Conservation (phyloP, 2,888 invertebrate genomes). For the Epicampocera succincta region DNA sequence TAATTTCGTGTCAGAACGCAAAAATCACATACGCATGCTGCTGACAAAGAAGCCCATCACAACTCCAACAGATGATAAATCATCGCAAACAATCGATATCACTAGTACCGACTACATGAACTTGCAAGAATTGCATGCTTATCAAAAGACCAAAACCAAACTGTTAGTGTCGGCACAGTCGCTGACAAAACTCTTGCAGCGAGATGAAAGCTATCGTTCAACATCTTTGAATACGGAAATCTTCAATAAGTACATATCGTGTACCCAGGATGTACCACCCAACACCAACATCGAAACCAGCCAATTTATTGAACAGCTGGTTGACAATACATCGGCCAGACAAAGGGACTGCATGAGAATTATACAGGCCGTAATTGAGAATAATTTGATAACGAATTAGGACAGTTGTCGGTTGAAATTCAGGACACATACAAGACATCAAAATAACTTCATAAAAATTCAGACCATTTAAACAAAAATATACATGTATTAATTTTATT, state of each 20-base stretch:
- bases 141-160: constrained; percentile 78
- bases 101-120: constrained; percentile 77
- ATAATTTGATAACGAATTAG: constrained; percentile 77
- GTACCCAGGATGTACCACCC: constrained; percentile 79
- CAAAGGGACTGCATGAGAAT: constrained; percentile 79
- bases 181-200: constrained; percentile 75
- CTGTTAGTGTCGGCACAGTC: constrained; percentile 76
- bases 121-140: constrained; percentile 78
- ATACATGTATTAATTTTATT: too few species aligned
- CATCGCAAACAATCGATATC: constrained; percentile 73
- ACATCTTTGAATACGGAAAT: constrained; percentile 79
- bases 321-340: constrained; percentile 78
- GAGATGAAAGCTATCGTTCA: constrained; percentile 76
- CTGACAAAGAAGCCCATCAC: constrained; percentile 73
- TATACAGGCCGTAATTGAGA: constrained; percentile 78
- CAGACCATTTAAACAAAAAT: too few species aligned
- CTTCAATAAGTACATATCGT: constrained; percentile 79
- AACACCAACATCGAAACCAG: constrained; percentile 78
- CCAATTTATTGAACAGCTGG: constrained; percentile 78
- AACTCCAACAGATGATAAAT: constrained; percentile 60
- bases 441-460: too few species aligned
- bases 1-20: constrained; percentile 81
- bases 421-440: too few species aligned
- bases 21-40: constrained; percentile 77
- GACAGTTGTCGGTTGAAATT: background rate